phyloP scores from a whole-genome alignment of 2,113 vertebrate genomes.

The Mormyrus lacerda region DNA sequence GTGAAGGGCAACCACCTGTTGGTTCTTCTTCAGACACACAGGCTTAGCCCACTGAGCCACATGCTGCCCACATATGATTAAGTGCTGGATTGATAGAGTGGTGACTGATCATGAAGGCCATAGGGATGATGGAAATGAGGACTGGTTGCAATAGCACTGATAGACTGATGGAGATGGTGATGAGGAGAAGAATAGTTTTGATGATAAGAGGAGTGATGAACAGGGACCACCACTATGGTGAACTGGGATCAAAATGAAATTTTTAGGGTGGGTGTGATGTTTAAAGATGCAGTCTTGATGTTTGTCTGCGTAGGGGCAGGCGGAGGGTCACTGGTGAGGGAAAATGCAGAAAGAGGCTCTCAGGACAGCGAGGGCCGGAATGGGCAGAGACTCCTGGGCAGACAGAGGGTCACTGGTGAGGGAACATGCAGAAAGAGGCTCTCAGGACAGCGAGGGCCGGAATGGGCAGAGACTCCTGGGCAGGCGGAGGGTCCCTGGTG shows the following conservation, averaged over 20 bases:
- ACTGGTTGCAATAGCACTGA: not conserved
- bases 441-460: not conserved
- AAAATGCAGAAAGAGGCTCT: too few species aligned
- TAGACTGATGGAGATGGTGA: not conserved
- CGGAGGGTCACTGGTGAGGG: too few species aligned
- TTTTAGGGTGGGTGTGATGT: not conserved
- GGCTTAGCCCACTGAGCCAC: too few species aligned
- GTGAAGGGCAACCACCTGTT: too few species aligned
- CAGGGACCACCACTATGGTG: not conserved
- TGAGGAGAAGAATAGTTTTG: not conserved
- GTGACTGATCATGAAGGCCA: not conserved
- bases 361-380: not conserved
- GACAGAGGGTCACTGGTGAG: not conserved
- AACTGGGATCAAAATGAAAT: not conserved
- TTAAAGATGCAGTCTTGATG: not conserved
- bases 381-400: not conserved
- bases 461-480: not conserved
- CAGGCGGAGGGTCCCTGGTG: not conserved
- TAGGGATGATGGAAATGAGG: not conserved
- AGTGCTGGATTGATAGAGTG: not conserved
- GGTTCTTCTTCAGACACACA: too few species aligned
- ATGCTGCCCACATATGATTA: not conserved
- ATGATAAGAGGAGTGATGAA: not conserved
- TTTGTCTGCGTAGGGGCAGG: not conserved
- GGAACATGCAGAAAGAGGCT: not conserved